These are phyloP conservation scores for Sciaenops ocellatus DNA, from an alignment of 2,797 vertebrate species.

Conservation along the genomic window DNA sequence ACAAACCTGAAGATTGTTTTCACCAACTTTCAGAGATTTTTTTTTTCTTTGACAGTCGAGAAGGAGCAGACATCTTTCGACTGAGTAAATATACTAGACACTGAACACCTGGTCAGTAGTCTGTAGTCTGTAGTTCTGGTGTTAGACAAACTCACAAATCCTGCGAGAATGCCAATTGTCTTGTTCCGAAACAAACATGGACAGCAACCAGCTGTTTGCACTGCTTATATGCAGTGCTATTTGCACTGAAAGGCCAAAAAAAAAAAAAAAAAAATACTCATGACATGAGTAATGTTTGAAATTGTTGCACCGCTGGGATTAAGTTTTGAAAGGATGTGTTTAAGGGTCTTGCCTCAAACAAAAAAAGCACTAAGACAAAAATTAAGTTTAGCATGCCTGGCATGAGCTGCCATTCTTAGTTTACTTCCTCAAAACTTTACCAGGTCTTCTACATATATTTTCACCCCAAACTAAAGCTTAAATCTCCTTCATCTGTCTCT, in stretches of 20 bases:
- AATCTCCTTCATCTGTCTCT: conserved; percentile 42
- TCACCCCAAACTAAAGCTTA: conserved; percentile 27
- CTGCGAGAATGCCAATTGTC: too few species aligned
- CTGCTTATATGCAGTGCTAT: not conserved
- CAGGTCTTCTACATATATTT: conserved; percentile 29
- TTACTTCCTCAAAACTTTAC: conserved; percentile 10
- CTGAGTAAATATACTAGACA: too few species aligned
- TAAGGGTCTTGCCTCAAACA: conserved; percentile 9
- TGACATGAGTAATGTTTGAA: conserved; percentile 4
- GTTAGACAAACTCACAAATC: too few species aligned
- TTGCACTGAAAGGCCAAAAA: not conserved
- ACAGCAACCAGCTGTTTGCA: not conserved
- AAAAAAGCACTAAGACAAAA: conserved; percentile 18
- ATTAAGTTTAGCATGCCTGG: not conserved
- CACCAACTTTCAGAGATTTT: too few species aligned
- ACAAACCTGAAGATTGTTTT: too few species aligned
- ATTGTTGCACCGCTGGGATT: not conserved
- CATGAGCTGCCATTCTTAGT: conserved; percentile 18
- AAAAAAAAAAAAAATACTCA: not conserved
- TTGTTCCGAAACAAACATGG: not conserved
- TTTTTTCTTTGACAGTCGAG: too few species aligned
- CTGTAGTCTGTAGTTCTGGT: too few species aligned
- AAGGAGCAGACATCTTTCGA: too few species aligned
- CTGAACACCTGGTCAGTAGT: too few species aligned
- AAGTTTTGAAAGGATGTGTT: conserved; percentile 9